A percentile compares a stretch with the other conserved stretches of the same genome.
Conservation (phyloP, 2,797 vertebrate genomes). For the Sebastes minor region DNA sequence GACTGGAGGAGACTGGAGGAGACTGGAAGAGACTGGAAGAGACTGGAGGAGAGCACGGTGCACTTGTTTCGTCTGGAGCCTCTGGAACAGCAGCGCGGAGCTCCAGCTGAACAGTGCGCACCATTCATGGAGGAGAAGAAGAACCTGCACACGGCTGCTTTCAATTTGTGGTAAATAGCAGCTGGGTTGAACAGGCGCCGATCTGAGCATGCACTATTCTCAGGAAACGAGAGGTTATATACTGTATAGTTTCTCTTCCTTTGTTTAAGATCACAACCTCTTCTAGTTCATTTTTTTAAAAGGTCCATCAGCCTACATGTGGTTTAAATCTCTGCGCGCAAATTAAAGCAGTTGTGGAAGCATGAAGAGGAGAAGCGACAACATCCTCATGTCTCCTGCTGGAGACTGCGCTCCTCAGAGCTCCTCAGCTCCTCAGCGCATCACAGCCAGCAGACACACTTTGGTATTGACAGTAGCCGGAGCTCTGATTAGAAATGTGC, state of each 20-base stretch:
- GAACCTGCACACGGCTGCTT: not conserved
- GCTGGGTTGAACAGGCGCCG: not conserved
- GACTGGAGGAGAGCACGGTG: not conserved
- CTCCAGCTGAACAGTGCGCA: not conserved
- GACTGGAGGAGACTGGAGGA: not conserved
- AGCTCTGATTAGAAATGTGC: not conserved
- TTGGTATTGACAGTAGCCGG: not conserved
- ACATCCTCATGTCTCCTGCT: not conserved
- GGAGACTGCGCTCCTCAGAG: not conserved
- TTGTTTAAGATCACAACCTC: not conserved
- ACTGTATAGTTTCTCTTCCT: not conserved
- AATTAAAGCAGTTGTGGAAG: not conserved
- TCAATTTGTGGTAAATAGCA: not conserved
- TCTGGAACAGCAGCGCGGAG: not conserved
- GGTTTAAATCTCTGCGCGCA: not conserved
- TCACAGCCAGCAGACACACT: not conserved
- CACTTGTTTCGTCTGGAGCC: conserved; percentile 18
- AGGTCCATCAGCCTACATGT: not conserved
- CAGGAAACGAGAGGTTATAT: not conserved
- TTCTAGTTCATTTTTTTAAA: not conserved
- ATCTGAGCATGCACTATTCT: not conserved
- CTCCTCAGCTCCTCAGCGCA: not conserved
- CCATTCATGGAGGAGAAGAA: not conserved
- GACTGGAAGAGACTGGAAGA: not conserved
- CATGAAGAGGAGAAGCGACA: not conserved